A percentile compares a stretch with the other conserved stretches of the same genome.
phyloP scores from a whole-genome alignment of 2,888 invertebrate genomes.

The Tortrix viridana region DNA sequence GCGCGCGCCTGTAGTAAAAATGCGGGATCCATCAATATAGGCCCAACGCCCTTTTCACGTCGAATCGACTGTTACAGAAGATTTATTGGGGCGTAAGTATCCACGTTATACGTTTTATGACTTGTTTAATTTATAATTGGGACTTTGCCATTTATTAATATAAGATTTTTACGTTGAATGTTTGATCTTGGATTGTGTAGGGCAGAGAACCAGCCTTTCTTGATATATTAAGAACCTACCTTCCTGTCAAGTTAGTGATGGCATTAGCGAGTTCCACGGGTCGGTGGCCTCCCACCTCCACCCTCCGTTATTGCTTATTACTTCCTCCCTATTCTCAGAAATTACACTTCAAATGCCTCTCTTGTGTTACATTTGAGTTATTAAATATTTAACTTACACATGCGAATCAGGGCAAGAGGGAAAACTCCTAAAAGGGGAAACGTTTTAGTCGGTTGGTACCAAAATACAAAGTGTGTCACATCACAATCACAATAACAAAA shows the following conservation, averaged over 20 bases:
- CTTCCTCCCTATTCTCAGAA: constrained; percentile 31
- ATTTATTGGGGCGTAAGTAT: constrained; percentile 51
- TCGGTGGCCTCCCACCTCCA: constrained; percentile 11
- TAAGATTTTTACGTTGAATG: neutral
- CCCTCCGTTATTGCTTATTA: constrained; percentile 27
- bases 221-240: constrained; percentile 4
- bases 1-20: constrained; percentile 36
- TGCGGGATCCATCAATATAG: constrained; percentile 51
- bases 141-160: too few relatives aligned
- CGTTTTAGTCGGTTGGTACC: too few relatives aligned
- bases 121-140: constrained; percentile 48
- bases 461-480: neutral
- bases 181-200: neutral
- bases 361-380: constrained; percentile 12
- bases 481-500: neutral
- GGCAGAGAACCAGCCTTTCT: neutral
- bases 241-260: constrained; percentile 22
- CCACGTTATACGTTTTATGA: constrained; percentile 39
- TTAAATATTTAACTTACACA: constrained; percentile 30
- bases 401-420: constrained; percentile 34
- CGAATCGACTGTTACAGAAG: constrained; percentile 52
- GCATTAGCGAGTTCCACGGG: constrained; percentile 21
- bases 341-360: constrained; percentile 17
- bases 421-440: neutral
- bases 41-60: constrained; percentile 54